phyloP scores from a whole-genome alignment of 2,113 vertebrate species.

The Halichoeres trimaculatus region DNA sequence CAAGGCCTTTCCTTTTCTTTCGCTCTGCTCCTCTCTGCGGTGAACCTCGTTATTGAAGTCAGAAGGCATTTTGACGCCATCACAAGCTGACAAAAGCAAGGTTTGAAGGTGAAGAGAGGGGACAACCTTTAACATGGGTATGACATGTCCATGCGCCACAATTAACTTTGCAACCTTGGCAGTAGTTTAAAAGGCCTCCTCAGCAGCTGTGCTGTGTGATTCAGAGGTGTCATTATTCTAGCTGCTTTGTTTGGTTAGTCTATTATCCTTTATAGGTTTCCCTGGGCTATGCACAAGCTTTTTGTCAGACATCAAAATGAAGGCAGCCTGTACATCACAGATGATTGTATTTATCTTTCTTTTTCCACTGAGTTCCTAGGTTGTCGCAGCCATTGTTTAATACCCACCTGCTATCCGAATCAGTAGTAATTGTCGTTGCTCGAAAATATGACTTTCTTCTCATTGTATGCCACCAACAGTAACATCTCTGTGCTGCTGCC shows the following conservation, averaged over 20 bases:
- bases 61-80: slow-evolving; percentile 52
- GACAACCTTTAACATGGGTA: slow-evolving; percentile 70
- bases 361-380: slow-evolving; percentile 31
- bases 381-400: slow-evolving; percentile 65
- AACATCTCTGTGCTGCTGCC: slow-evolving; percentile 73
- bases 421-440: slow-evolving; percentile 60
- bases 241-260: slow-evolving; percentile 46
- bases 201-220: slow-evolving; percentile 43
- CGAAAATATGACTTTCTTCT: slow-evolving; percentile 58
- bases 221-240: slow-evolving; percentile 27
- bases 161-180: slow-evolving; percentile 79
- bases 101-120: slow-evolving; percentile 73
- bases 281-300: slow-evolving; percentile 33
- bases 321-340: slow-evolving; percentile 27
- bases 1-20: slow-evolving; percentile 66
- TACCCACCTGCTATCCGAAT: slow-evolving; percentile 43
- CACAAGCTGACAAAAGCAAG: slow-evolving; percentile 73
- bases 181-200: slow-evolving; percentile 55
- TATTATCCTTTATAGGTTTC: slow-evolving; percentile 14
- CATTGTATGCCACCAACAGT: slow-evolving; percentile 63
- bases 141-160: slow-evolving; percentile 58
- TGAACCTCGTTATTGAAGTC: slow-evolving; percentile 77
- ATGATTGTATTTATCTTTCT: slow-evolving; percentile 46
- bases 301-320: slow-evolving; percentile 49
- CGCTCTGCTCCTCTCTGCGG: slow-evolving; percentile 42